phyloP scores from a whole-genome alignment of 2,888 invertebrate species.

The Philopedon plagiatum region DNA sequence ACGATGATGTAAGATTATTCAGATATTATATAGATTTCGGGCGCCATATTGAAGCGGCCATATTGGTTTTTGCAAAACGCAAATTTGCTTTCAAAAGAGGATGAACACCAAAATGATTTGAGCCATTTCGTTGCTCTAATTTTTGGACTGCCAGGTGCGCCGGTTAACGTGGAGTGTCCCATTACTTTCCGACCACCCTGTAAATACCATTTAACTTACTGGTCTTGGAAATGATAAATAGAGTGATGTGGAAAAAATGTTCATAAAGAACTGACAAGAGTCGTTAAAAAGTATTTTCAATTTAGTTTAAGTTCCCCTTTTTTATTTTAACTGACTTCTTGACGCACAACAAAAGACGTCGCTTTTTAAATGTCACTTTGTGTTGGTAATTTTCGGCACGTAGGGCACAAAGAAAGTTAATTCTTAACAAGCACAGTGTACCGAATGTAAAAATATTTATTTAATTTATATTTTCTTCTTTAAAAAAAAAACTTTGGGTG shows the following conservation, averaged over 20 bases:
- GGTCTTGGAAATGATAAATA: not conserved
- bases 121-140: too few relatives aligned
- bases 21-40: too few relatives aligned
- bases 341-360: slow-evolving; percentile 3
- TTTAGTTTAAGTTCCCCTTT: slow-evolving; percentile 14
- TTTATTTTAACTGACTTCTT: slow-evolving; percentile 9
- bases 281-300: slow-evolving; percentile 9
- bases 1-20: too few relatives aligned
- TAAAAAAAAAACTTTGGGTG: not conserved
- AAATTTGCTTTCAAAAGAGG: too few relatives aligned
- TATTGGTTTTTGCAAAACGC: too few relatives aligned
- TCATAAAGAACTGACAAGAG: not conserved
- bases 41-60: too few relatives aligned
- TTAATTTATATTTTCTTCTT: not conserved
- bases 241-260: not conserved
- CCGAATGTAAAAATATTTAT: not conserved
- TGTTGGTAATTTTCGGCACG: slow-evolving; percentile 7
- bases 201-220: not conserved
- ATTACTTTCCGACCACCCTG: too few relatives aligned
- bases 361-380: slow-evolving; percentile 15
- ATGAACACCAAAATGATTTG: too few relatives aligned
- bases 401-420: not conserved
- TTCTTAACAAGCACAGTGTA: not conserved
- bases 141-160: too few relatives aligned
- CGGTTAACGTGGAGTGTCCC: too few relatives aligned